Percentiles rank a stretch among this genome's conserved stretches.
These are phyloP conservation scores for Matsumurasca onukii DNA, from an alignment of 1,140 invertebrate species.

Conservation along the genomic window DNA sequence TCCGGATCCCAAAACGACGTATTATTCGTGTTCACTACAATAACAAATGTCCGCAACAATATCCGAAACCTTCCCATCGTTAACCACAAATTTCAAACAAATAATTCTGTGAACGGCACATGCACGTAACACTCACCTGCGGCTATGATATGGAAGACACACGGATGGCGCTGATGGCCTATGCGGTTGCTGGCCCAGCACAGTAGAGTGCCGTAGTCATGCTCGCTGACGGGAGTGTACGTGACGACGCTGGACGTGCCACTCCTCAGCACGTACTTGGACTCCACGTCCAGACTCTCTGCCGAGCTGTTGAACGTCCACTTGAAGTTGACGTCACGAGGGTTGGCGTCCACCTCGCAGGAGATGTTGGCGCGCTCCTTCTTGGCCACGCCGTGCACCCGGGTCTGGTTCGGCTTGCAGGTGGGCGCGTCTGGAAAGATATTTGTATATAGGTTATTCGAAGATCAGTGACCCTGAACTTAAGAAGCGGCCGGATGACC, in stretches of 20 bases:
- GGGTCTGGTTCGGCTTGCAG: conserved; percentile 75
- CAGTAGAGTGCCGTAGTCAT: conserved; percentile 87
- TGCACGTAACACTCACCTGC: too few relatives aligned
- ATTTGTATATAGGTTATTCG: too few relatives aligned
- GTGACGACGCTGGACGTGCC: conserved; percentile 69
- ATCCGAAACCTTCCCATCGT: too few relatives aligned
- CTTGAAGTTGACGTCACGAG: conserved; percentile 72
- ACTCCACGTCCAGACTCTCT: conserved; percentile 78
- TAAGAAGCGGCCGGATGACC: too few relatives aligned
- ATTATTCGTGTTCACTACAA: too few relatives aligned
- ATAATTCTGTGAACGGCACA: too few relatives aligned
- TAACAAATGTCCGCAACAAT: too few relatives aligned
- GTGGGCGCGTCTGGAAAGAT: conserved; percentile 88
- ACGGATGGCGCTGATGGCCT: conserved; percentile 78
- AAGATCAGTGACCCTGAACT: too few relatives aligned
- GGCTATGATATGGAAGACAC: conserved; percentile 88
- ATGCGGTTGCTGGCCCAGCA: conserved; percentile 84
- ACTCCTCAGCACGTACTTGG: conserved; percentile 61
- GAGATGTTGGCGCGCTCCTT: conserved; percentile 85
- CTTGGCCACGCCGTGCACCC: conserved; percentile 87
- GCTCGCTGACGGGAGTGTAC: conserved; percentile 82
- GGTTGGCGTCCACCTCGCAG: conserved; percentile 88
- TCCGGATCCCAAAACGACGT: too few relatives aligned
- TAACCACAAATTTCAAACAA: too few relatives aligned
- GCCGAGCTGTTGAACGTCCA: conserved; percentile 94